Evolutionary conservation across 1,140 invertebrate genomes (phyloP).

Genomic region (Portunus trituberculatus): DNA sequence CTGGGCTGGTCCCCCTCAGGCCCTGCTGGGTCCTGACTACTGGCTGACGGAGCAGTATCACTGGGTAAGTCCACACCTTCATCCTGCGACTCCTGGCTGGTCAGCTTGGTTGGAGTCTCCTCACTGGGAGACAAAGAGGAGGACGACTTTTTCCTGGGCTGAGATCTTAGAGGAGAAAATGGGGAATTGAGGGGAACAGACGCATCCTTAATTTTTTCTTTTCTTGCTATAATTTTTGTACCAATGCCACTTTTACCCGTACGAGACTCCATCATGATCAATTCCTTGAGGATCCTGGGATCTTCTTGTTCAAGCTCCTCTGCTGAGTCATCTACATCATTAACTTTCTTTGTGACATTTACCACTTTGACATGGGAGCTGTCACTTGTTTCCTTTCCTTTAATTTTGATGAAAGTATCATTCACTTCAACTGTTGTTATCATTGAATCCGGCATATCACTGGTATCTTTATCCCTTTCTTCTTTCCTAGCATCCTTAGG

Average conservation of each 20-base stretch:
- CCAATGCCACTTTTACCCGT: slow-evolving; percentile 44
- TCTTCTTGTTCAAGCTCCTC: not conserved
- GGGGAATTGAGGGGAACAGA: slow-evolving; percentile 64
- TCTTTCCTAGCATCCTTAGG: not conserved
- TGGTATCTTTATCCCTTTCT: not conserved
- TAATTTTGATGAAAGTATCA: not conserved
- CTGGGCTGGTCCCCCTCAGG: slow-evolving; percentile 40
- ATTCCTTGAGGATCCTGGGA: not conserved
- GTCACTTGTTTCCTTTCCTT: not conserved
- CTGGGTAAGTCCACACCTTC: slow-evolving; percentile 63
- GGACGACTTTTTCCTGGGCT: not conserved
- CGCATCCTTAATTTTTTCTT: slow-evolving; percentile 5
- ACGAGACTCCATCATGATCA: slow-evolving; percentile 57
- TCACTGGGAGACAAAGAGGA: not conserved
- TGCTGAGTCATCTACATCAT: not conserved
- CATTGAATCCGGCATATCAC: not conserved
- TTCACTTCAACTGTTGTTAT: not conserved
- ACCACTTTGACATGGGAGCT: slow-evolving; percentile 58
- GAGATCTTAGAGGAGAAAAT: slow-evolving; percentile 63
- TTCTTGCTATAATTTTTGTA: not conserved
- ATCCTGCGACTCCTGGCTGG: slow-evolving; percentile 49
- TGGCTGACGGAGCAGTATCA: slow-evolving; percentile 37
- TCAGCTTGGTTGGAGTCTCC: not conserved
- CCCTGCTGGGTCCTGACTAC: slow-evolving; percentile 54
- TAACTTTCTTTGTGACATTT: not conserved